Percentiles rank a stretch among this genome's conserved stretches.
These are phyloP conservation scores for Drosophila neonasuta DNA, from an alignment of 2,888 invertebrate species.

Conservation along the genomic window DNA sequence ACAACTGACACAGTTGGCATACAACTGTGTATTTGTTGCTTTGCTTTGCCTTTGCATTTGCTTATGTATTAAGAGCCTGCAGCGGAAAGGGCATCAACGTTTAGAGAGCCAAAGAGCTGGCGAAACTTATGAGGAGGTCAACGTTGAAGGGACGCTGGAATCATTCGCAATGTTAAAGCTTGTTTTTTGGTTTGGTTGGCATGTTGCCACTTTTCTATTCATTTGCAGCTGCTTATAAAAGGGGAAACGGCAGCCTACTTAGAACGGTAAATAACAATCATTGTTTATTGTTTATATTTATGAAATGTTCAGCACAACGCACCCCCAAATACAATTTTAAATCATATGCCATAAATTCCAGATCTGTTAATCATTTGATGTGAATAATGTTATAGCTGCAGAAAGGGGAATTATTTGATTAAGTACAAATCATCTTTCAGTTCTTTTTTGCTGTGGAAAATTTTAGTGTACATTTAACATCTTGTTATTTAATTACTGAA, in stretches of 20 bases:
- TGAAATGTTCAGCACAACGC: constrained; percentile 9
- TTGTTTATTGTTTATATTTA: constrained; percentile 30
- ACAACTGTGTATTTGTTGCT: constrained; percentile 35
- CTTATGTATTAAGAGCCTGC: constrained; percentile 33
- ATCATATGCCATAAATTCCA: constrained; percentile 7
- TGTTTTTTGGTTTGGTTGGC: constrained; percentile 37
- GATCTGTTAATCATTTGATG: constrained; percentile 2
- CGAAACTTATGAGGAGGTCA: constrained; percentile 49
- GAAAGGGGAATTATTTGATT: not conserved
- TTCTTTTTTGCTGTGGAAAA: not conserved
- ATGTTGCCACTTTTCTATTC: constrained; percentile 67
- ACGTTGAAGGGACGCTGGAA: constrained; percentile 28
- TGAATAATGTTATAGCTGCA: not conserved
- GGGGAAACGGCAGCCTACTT: constrained; percentile 10
- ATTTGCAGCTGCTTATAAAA: constrained; percentile 48
- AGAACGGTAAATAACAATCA: constrained; percentile 6
- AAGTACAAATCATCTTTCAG: too few species aligned
- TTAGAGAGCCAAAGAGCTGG: not conserved
- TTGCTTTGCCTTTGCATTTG: constrained; percentile 3
- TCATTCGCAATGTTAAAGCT: constrained; percentile 50
- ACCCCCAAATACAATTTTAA: constrained; percentile 4
- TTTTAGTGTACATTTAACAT: not conserved
- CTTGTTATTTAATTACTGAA: not conserved
- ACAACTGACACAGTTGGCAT: constrained; percentile 70
- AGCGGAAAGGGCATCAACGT: not conserved